These are phyloP conservation scores for Mesocricetus auratus DNA, from an alignment of 2,113 vertebrate species.

Conservation along the genomic window DNA sequence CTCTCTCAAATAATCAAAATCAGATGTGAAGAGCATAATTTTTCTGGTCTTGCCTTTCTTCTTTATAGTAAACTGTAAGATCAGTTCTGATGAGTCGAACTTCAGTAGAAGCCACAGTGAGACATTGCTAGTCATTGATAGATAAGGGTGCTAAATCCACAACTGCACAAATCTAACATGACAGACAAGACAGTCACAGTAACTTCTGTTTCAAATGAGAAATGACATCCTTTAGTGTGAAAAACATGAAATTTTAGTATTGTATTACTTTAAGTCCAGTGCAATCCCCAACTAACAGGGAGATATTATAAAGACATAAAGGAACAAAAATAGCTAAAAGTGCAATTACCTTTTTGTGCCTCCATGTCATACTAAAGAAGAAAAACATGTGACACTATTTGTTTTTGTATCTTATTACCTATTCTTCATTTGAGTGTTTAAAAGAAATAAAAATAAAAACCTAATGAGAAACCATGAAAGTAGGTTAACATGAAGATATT, in stretches of 20 bases:
- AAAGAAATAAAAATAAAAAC: neutral
- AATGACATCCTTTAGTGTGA: neutral
- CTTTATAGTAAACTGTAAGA: neutral
- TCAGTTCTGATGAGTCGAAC: neutral
- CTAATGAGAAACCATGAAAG: neutral
- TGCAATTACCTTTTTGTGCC: neutral
- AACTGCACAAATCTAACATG: neutral
- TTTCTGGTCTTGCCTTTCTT: neutral
- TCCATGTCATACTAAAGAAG: neutral
- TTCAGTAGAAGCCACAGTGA: neutral
- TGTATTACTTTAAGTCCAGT: neutral
- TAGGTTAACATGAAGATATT: neutral
- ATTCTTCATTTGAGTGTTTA: neutral
- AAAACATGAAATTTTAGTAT: neutral
- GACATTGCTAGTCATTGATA: neutral
- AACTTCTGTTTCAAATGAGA: neutral
- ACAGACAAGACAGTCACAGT: neutral
- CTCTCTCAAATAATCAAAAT: neutral
- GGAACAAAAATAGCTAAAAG: neutral
- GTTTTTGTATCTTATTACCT: neutral
- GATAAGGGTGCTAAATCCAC: neutral
- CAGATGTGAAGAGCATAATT: neutral
- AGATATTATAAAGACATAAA: neutral
- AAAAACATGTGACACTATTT: neutral
- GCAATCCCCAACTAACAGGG: neutral